A percentile compares a stretch with the other conserved stretches of the same genome.
Conservation (phyloP, 1,140 invertebrate genomes). For the Caenorhabditis inopinata region DNA sequence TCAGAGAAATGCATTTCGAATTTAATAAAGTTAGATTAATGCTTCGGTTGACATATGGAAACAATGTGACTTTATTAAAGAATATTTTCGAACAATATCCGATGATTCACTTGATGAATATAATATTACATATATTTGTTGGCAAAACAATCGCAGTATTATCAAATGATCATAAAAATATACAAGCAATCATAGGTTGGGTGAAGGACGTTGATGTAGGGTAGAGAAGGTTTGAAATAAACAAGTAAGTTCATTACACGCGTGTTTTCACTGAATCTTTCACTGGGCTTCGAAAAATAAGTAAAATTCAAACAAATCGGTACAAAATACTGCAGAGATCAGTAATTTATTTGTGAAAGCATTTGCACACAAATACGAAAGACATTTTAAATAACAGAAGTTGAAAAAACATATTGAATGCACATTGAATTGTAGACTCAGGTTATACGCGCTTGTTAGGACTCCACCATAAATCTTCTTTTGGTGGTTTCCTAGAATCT, state of each 20-base stretch:
- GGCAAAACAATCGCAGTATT: background rate
- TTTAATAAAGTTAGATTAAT: no score
- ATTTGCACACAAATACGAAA: background rate
- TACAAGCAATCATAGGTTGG: background rate
- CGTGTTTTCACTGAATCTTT: conserved; percentile 27
- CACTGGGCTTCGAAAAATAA: conserved; percentile 1
- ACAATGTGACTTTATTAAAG: no score
- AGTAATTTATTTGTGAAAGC: background rate
- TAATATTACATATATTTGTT: no score
- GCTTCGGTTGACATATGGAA: no score
- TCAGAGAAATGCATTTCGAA: no score
- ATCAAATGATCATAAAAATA: background rate
- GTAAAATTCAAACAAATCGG: background rate
- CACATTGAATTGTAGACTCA: background rate
- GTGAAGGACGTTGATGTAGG: conserved; percentile 9
- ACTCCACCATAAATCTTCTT: conserved; percentile 47
- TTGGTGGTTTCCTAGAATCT: conserved; percentile 36
- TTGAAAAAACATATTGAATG: no score
- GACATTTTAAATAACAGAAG: background rate
- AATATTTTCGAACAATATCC: no score
- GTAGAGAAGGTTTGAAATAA: background rate
- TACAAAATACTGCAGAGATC: background rate
- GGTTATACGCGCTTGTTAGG: background rate
- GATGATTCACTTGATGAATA: no score
- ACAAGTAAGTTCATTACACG: conserved; percentile 30